Conservation (phyloP, 2,888 invertebrate species). For the Aphrophora alni region DNA sequence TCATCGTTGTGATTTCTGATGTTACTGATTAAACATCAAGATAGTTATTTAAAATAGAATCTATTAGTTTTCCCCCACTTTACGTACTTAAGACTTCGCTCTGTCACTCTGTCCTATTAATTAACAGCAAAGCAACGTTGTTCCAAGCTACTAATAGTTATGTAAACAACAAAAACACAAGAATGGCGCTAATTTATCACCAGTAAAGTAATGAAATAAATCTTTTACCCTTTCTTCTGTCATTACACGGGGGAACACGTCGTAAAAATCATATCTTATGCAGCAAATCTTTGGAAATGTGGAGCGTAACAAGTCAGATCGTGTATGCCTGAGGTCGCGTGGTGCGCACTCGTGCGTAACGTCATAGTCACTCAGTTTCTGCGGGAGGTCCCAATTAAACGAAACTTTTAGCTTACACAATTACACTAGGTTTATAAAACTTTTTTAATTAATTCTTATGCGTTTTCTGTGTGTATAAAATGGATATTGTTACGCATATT, state of each 20-base stretch:
- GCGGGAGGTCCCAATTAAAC: constrained; percentile 6
- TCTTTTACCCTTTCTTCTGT: background rate
- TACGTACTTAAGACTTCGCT: no score
- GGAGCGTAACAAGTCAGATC: background rate
- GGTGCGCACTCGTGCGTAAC: background rate
- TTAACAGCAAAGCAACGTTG: no score
- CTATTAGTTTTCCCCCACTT: no score
- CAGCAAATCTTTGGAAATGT: background rate
- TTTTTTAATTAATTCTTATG: no score
- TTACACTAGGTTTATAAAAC: background rate
- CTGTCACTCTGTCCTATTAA: no score
- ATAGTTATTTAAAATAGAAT: no score
- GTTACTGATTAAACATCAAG: no score
- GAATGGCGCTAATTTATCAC: background rate
- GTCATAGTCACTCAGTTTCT: background rate
- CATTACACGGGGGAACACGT: background rate
- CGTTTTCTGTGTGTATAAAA: no score
- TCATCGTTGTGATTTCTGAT: no score
- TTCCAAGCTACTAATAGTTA: no score
- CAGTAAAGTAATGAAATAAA: background rate
- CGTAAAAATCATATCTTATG: background rate
- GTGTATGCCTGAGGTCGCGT: background rate
- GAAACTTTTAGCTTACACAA: background rate
- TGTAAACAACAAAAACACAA: background rate
- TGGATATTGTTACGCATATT: no score